These are phyloP conservation scores for Acanthiza pusilla DNA, from an alignment of 2,797 vertebrate genomes.

Conservation along the genomic window DNA sequence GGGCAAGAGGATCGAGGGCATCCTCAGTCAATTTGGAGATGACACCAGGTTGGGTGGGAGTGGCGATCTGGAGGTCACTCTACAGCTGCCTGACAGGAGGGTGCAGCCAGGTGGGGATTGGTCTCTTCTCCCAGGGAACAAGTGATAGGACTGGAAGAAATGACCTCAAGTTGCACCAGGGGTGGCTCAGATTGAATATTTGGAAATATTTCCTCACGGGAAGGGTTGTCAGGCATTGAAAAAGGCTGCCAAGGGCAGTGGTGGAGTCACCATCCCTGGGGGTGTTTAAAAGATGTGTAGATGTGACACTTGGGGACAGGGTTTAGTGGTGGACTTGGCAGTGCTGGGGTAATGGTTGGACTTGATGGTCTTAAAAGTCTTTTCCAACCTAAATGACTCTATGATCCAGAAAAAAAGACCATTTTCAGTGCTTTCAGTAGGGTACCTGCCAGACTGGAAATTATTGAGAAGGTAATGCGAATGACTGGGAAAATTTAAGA, in stretches of 20 bases:
- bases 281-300: background rate
- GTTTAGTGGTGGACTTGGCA: background rate
- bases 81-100: background rate
- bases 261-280: background rate
- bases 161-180: accelerated
- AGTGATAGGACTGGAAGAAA: background rate
- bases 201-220: background rate
- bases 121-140: background rate
- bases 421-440: background rate
- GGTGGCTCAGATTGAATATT: background rate
- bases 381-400: background rate
- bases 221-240: background rate
- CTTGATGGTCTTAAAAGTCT: background rate
- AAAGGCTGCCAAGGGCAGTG: background rate
- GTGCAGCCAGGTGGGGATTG: background rate
- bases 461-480: background rate
- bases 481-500: background rate
- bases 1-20: background rate
- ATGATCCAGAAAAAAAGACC: background rate
- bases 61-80: background rate
- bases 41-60: background rate
- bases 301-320: background rate
- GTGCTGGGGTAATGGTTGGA: background rate
- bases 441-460: background rate
- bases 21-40: background rate